Base-by-base conservation (phyloP, 2,113 vertebrate genomes). In the Jacana jacana region DNA sequence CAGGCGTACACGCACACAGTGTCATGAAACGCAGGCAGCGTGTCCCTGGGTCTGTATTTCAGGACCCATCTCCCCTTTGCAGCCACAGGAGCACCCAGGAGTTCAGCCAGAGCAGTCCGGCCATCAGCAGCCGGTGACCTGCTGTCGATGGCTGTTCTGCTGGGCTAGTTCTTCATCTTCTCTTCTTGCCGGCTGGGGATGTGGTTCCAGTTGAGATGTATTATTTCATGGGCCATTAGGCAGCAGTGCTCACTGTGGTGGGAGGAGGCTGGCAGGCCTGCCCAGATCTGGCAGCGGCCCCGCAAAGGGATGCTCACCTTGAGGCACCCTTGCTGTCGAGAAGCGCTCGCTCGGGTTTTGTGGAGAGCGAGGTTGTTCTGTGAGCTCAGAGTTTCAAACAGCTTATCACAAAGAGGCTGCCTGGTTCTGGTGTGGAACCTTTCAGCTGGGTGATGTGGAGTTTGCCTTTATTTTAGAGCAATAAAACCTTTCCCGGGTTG, bases 341-440 rank as follows among this genome's bases (percentile, higher is more conserved):
- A 66, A 20, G 13, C 4, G 5, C 37, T 73, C 37, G 2, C 49
- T 8, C 8, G 4, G 14, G 2, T 46, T 87, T 39, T 76, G 18
- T 55, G 22, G 23, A 72, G 48, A 66, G 0, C 17, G 33, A 3
- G 0, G 0, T 64, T 61, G 2, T 9, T 31, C 24, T 37, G 24
- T 39, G 13, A 84, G 37, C 48, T 72, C 44, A 57, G 73, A 27
- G 10, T 78, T 78, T n/a, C 77, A 55, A 20, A 55, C 13, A n/a
- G 14, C 2, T 58, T 46, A 25, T 3, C 57, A 6, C 2, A 17
- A 84, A 10, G 48, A 79, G 77, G 31, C 78, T 55, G 70, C 42
- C 2, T 20, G 23, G n/a, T 37, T 91, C 78, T 82, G 10, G 14
- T 42, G 44, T 52, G n/a, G n/a, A 86, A 69, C 49, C n/a, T 52